A percentile compares a stretch with the other conserved stretches of the same genome.
These are phyloP conservation scores for Ammodytes dubius DNA, from an alignment of 2,113 vertebrate genomes.

Conservation along the genomic window DNA sequence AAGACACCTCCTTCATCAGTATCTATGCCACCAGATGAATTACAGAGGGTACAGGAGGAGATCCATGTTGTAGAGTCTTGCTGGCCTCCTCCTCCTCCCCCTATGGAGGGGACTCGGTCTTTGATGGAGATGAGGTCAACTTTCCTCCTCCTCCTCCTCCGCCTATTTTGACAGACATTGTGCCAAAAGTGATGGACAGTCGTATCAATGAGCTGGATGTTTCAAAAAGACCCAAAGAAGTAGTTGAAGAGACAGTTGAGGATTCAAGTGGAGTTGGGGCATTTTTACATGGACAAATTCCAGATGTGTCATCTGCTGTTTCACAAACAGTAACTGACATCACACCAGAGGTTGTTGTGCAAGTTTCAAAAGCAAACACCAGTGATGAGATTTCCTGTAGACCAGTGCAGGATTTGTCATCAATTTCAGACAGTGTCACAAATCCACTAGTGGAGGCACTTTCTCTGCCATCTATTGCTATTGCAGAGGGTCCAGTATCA, in stretches of 20 bases:
- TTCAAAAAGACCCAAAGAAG: constrained; percentile 2
- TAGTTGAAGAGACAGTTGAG: not conserved
- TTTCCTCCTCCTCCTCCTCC: constrained; percentile 84
- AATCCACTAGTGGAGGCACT: constrained; percentile 31
- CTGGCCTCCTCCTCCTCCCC: constrained; percentile 94
- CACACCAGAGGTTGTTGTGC: not conserved
- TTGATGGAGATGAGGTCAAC: constrained; percentile 89
- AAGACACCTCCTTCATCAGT: constrained; percentile 73
- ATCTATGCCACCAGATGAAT: constrained; percentile 49
- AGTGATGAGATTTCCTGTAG: constrained; percentile 23
- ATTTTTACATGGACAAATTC: constrained; percentile 19
- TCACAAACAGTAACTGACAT: constrained; percentile 23
- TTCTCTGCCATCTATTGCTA: constrained; percentile 24
- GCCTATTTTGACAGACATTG: constrained; percentile 61
- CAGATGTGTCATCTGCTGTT: constrained; percentile 26
- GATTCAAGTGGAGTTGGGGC: constrained; percentile 6
- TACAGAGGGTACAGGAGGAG: constrained; percentile 67
- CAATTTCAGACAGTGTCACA: constrained; percentile 27
- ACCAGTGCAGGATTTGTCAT: constrained; percentile 9
- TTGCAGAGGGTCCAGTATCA: constrained; percentile 24
- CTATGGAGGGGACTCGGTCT: constrained; percentile 86
- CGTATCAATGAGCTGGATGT: constrained; percentile 22
- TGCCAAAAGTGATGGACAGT: constrained; percentile 44
- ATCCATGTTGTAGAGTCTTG: constrained; percentile 58
- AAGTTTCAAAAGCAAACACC: constrained; percentile 22